Base-by-base conservation (phyloP, 1,140 invertebrate species). In the Diorhabda sublineata region DNA sequence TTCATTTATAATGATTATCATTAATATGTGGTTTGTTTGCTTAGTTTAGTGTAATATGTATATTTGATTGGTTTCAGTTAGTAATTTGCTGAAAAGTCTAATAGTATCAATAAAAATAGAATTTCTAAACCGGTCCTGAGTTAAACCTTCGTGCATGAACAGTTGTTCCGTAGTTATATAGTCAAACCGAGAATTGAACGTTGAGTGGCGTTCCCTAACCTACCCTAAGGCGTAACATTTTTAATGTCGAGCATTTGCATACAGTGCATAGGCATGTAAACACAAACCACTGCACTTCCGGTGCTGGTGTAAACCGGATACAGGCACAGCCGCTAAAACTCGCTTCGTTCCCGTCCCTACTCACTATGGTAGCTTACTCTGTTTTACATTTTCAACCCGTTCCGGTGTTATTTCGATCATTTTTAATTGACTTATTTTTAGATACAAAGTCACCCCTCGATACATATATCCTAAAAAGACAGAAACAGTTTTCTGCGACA, bases 281-380 rank as follows among this genome's bases (percentile, higher is more conserved):
- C 75, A 73, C 72, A 73, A 77, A 74, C 69, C 74, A 72, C 59
- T 75, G 74, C 75, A 75, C 74, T 75, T 77, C 75, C 75, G 74
- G 69, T 68, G 69, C 71, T 71, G 75, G 74, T 75, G 74, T 75
- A 69, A 75, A 75, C 75, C 74, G 75, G 75, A 77, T 73, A 77
- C 66, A 74, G 73, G 69, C 67, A 64, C 69, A 66, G 66, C 70
- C 69, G 73, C 72, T 63, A 69, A 71, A 68, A 73, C 73, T 75
- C 71, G 73, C 73, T 72, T 42, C 9, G 8, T 44, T 42, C 43
- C 43, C 61, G n/a, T 7, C 43, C 61, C 47, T 52, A 6, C 61
- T 8, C 6, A 52, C 47, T 44, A 4, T 8, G 61, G 42, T 45
- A n/a, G 47, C n/a, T 52, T n/a, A 52, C 47, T 52, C 6, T 52